Base-by-base conservation (phyloP, 1,140 invertebrate genomes). In the Orussus abietinus region DNA sequence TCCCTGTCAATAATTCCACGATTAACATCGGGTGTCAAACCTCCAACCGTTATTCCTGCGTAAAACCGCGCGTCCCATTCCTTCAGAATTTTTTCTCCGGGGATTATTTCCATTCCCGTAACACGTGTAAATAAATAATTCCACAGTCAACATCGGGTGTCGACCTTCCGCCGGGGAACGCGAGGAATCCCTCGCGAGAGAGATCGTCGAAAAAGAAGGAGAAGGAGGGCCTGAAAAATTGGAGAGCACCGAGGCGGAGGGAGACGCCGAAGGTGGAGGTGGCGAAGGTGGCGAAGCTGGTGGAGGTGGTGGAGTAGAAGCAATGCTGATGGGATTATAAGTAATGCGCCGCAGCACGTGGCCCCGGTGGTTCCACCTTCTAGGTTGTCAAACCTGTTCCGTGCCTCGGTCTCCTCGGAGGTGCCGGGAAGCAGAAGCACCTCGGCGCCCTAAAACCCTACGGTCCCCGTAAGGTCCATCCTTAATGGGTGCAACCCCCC, bases 331-430 rank as follows among this genome's bases (percentile, higher is more conserved):
- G 54, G 58, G 57, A 63, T 64, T 66, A 59, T 64, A 63, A 63
- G 53, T 60, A 65, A 71, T 71, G 67, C 62, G 61, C 51, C 66
- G 62, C 58, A 69, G 69, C 62, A 67, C 64, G 64, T 69, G 66
- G 66, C 66, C 60, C 56, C 53, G 56, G 55, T 62, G 51, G 53
- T 51, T 59, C 57, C 54, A 59, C 60, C 55, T 64, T n/a, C 57
- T 59, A 62, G 58, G 55, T 71, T 69, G 68, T 71, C 67, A 71
- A 72, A 71, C 69, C 69, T 65, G 66, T 71, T 72, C 65, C 52
- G 43, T 57, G 51, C 51, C 18, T 18, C 7, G 7, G 31, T 32
- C n/a, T 11, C n/a, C n/a, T 9, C n/a, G 12, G 34, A 18, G 34
- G 34, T 10, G 34, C 17, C 6, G 22, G 34, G 53, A 28, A 41